These are phyloP conservation scores for Platalea minor DNA, from an alignment of 2,797 vertebrate genomes.

Conservation along the genomic window DNA sequence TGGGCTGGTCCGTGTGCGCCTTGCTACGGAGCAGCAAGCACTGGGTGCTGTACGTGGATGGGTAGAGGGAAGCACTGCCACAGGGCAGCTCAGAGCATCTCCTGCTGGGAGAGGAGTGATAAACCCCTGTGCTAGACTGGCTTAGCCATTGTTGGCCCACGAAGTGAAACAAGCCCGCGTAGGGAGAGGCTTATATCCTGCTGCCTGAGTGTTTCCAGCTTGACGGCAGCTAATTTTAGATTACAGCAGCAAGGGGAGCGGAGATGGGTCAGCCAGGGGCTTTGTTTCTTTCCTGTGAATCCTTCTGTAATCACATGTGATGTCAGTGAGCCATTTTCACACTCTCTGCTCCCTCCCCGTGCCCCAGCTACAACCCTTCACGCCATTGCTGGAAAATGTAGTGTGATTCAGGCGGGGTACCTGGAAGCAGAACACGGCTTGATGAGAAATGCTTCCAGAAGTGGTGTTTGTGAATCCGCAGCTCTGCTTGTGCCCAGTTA, in stretches of 20 bases:
- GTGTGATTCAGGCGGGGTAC: fast-evolving
- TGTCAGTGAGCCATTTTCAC: not conserved
- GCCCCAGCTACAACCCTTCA: not conserved
- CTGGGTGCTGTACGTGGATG: not conserved
- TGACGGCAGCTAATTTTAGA: not conserved
- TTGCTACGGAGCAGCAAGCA: not conserved
- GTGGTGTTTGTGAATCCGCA: fast-evolving
- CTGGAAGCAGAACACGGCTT: not conserved
- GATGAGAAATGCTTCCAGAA: not conserved
- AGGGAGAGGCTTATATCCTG: not conserved
- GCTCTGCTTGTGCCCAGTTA: not conserved
- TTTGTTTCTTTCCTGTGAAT: not conserved
- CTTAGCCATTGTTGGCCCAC: not conserved
- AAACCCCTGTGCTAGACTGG: not conserved
- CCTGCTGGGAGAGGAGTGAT: not conserved
- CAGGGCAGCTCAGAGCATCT: not conserved
- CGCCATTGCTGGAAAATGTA: not conserved
- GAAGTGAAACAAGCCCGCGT: not conserved
- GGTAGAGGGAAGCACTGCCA: not conserved
- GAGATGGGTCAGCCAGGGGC: not conserved
- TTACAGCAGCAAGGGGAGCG: not conserved
- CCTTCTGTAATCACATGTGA: not conserved
- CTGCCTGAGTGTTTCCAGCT: not conserved
- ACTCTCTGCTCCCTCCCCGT: not conserved
- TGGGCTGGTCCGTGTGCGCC: not conserved